Evolutionary conservation across 2,113 vertebrate species (phyloP), one percentile per base, ranked within the genome.

Genomic region (Macrotus californicus): DNA sequence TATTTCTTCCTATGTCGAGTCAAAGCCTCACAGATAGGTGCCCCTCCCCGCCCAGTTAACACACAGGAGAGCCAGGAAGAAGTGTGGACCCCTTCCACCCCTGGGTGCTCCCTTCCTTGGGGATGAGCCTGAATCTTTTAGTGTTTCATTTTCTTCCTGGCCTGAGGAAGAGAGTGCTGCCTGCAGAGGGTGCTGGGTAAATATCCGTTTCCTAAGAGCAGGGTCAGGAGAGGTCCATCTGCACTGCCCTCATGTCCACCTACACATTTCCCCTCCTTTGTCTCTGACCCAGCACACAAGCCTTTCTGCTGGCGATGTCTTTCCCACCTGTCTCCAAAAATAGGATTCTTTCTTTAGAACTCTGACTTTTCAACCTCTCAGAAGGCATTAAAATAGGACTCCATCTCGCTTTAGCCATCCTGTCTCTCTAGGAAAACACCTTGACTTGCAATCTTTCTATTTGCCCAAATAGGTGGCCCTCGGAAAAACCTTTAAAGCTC

Each of bases 371-470:
- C 72, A 61, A 6, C 43, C 83, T 50, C 92, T 72, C 6, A 21
- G 26, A 95, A 89, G 66, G 39, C 46, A 92, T 70, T 67, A 76
- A 90, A 84, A 67, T 36, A 77, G 48, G 91, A 89, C 36, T n/a
- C 26, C n/a, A 73, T 13, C 7, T 64, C 31, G 48, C 36, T 77
- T 86, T 73, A 52, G 39, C 59, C n/a, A 73, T 77, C 56, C 39
- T 59, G 3, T 88, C 43, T 88, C 56, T 94, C 72, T 56, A 94
- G 79, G 73, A 94, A 96, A 89, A 92, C 21, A 88, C 21, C 77
- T 2, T 70, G 56, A 89, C 16, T 72, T 29, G 13, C n/a, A 72
- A 56, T n/a, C 29, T 91, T 82, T 73, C 12, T 41, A 61, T 69
- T 89, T 94, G 16, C 66, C 52, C 77, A 91, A 54, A 54, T 36